Base-by-base conservation (phyloP, 1,140 invertebrate genomes). In the Myzus persicae region DNA sequence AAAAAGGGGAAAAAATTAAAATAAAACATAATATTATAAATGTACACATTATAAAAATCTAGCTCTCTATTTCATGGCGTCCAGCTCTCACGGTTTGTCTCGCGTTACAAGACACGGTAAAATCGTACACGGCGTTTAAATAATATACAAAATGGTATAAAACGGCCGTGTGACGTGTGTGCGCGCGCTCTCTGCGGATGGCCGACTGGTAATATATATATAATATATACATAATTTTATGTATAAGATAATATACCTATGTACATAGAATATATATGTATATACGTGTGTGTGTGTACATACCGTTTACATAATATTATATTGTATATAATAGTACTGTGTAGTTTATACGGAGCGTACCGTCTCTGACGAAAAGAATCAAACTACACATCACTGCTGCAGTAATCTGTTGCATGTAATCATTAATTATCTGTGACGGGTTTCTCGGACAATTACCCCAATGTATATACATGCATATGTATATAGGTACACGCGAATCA, bases 341-440 rank as follows among this genome's bases (percentile, higher is more conserved):
- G 2, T n/a, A n/a, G 59, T n/a, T 67, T n/a, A 67, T 18, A 24
- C 8, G 18, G 14, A n/a, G 59, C 20, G 59, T 18, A n/a, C 59
- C n/a, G 59, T 76, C 31, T 76, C 59, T n/a, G 22, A 76, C 59
- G 59, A 76, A n/a, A 76, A 76, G 59, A 76, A 76, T 76, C 59
- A 76, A 76, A 76, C 59, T 67, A 67, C 59, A 67, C 59, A 76
- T n/a, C 59, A n/a, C 59, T n/a, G 59, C 14, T 24, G 46, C 48
- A 76, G 18, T n/a, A 76, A 76, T 76, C 59, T n/a, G 59, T 76
- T 76, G n/a, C 36, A 90, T 42, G 51, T 67, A 67, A 90, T 90
- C 89, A 90, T 51, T 48, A 48, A 51, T 90, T 59, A 90, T 54
- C 89, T 59, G 89, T 90, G 89, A 90, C 89, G 89, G 89, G 51